phyloP scores from a whole-genome alignment of 2,888 invertebrate species.

The Erpobdella octoculata region DNA sequence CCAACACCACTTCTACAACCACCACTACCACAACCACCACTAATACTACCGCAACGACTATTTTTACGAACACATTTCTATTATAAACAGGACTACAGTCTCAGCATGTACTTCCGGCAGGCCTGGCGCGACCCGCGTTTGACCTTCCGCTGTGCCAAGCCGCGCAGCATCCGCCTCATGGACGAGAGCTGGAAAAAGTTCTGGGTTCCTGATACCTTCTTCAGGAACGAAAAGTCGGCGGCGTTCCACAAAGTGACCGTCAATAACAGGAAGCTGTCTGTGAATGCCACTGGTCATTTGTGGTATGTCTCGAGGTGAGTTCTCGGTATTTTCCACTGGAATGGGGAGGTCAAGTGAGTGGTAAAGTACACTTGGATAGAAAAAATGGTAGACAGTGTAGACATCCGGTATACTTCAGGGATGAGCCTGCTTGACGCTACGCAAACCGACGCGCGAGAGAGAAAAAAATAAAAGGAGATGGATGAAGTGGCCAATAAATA shows the following conservation, averaged over 20 bases:
- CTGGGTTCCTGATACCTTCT: slow-evolving; percentile 38
- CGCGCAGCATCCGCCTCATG: slow-evolving; percentile 16
- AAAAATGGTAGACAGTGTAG: not conserved
- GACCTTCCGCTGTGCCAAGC: slow-evolving; percentile 32
- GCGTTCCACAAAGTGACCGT: slow-evolving; percentile 37
- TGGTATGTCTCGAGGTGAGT: slow-evolving; percentile 38
- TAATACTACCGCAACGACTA: not conserved
- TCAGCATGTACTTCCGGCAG: slow-evolving; percentile 37
- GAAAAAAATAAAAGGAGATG: no score
- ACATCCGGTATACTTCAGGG: no score
- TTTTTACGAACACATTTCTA: not conserved
- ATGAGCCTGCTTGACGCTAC: no score
- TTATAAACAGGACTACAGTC: slow-evolving; percentile 33
- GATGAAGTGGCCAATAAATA: no score
- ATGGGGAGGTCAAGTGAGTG: not conserved
- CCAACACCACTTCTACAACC: not conserved
- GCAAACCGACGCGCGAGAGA: no score
- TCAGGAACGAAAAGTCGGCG: slow-evolving; percentile 38
- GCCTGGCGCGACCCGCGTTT: slow-evolving; percentile 36
- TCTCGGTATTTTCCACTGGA: not conserved
- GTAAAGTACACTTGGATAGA: not conserved
- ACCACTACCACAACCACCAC: not conserved
- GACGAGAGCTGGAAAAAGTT: slow-evolving; percentile 33
- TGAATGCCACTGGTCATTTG: slow-evolving; percentile 35
- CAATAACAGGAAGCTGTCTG: slow-evolving; percentile 34